phyloP scores from a whole-genome alignment of 2,113 vertebrate genomes.

The Hippocampus comes region DNA sequence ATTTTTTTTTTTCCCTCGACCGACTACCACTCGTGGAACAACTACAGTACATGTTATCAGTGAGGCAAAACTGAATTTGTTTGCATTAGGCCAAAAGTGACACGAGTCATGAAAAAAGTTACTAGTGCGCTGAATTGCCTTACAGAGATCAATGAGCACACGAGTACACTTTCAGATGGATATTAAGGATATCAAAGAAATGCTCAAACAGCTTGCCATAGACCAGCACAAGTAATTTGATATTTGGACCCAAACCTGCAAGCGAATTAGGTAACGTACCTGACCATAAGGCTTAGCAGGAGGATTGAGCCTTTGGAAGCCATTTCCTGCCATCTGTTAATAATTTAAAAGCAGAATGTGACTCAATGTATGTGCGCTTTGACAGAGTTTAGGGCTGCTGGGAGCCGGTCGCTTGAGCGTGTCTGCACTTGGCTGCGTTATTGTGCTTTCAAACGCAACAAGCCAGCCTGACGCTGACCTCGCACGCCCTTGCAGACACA shows the following conservation, averaged over 20 bases:
- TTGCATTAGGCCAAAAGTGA: too few relatives aligned
- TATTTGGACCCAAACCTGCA: neutral
- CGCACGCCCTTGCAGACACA: neutral
- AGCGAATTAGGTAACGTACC: neutral
- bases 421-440: neutral
- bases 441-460: conserved; percentile 3
- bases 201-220: neutral
- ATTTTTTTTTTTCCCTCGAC: too few relatives aligned
- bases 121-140: neutral
- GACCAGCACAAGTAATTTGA: too few relatives aligned
- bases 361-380: neutral
- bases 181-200: neutral
- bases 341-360: neutral
- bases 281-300: neutral
- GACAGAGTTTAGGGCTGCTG: neutral
- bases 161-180: neutral
- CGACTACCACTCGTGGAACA: too few relatives aligned
- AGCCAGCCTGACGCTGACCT: neutral
- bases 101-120: too few relatives aligned
- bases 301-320: neutral
- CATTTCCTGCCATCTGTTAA: neutral
- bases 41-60: too few relatives aligned
- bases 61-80: too few relatives aligned
- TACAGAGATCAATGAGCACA: neutral
- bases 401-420: neutral